Conservation (phyloP, 2,888 invertebrate genomes). For the Agrotis exclamationis region DNA sequence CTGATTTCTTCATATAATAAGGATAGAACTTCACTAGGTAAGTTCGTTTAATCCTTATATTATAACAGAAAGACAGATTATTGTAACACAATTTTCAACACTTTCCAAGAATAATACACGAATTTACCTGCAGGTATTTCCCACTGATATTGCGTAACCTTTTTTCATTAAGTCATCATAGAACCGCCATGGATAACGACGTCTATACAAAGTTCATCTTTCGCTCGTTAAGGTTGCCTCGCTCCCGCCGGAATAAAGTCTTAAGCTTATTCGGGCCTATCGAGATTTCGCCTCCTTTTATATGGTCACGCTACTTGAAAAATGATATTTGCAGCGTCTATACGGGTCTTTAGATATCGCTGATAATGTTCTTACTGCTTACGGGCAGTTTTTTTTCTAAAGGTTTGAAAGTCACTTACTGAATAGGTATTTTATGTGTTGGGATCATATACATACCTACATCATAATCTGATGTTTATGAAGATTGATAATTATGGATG, state of each 20-base stretch:
- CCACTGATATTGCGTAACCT: slow-evolving; percentile 26
- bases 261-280: slow-evolving; percentile 60
- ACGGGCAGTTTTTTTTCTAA: slow-evolving; percentile 13
- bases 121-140: slow-evolving; percentile 6
- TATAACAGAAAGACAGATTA: background rate
- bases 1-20: too few species aligned
- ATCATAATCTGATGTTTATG: too few species aligned
- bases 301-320: slow-evolving; percentile 65
- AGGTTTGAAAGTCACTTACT: background rate
- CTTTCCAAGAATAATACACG: background rate
- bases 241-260: slow-evolving; percentile 51
- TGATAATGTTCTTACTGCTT: slow-evolving; percentile 37
- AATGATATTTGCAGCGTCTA: slow-evolving; percentile 59
- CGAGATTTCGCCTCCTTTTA: slow-evolving; percentile 68
- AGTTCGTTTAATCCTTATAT: too few species aligned
- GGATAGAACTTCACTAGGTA: too few species aligned
- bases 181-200: slow-evolving; percentile 35
- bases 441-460: background rate
- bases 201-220: slow-evolving; percentile 58
- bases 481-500: too few species aligned
- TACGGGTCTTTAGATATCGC: slow-evolving; percentile 31
- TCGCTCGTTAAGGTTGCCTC: slow-evolving; percentile 57
- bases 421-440: background rate
- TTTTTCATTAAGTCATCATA: slow-evolving; percentile 52
- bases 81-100: background rate